Conservation (phyloP, 2,113 vertebrate genomes). For the Grallaria varia region DNA sequence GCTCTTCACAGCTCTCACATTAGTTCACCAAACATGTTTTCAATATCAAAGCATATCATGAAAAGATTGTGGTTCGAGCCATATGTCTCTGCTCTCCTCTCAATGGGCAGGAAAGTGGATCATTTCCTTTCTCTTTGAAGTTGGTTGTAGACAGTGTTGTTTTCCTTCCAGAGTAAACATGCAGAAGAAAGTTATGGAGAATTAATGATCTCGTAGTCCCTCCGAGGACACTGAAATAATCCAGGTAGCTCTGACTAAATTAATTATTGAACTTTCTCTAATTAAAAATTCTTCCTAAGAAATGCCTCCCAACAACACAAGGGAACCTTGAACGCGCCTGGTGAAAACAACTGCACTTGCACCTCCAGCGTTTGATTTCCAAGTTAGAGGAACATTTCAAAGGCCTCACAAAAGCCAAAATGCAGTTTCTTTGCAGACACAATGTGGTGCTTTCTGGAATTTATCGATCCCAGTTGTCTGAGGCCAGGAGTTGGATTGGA, state of each 20-base stretch:
- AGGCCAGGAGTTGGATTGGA: not conserved
- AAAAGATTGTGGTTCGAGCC: not conserved
- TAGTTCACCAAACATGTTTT: not conserved
- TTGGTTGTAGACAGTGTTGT: not conserved
- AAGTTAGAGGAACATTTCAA: not conserved
- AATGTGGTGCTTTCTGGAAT: not conserved
- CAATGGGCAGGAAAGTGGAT: not conserved
- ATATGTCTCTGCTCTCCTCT: not conserved
- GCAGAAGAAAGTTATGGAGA: not conserved
- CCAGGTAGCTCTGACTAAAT: not conserved
- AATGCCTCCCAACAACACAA: not conserved
- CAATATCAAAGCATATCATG: not conserved
- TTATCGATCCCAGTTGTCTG: fast-evolving
- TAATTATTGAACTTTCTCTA: conserved; percentile 35
- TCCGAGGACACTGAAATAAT: conserved; percentile 20
- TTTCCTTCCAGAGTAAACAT: conserved; percentile 4
- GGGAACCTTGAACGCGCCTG: not conserved
- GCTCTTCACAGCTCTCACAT: not conserved
- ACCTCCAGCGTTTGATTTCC: not conserved
- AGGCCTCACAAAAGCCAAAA: not conserved
- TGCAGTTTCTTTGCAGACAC: not conserved
- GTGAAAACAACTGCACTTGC: not conserved
- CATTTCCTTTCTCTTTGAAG: not conserved
- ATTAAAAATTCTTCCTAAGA: conserved; percentile 19
- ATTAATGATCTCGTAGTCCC: not conserved